A percentile compares a stretch with the other conserved stretches of the same genome.
These are phyloP conservation scores for Ostrea edulis DNA, from an alignment of 1,140 invertebrate species.

Conservation along the genomic window DNA sequence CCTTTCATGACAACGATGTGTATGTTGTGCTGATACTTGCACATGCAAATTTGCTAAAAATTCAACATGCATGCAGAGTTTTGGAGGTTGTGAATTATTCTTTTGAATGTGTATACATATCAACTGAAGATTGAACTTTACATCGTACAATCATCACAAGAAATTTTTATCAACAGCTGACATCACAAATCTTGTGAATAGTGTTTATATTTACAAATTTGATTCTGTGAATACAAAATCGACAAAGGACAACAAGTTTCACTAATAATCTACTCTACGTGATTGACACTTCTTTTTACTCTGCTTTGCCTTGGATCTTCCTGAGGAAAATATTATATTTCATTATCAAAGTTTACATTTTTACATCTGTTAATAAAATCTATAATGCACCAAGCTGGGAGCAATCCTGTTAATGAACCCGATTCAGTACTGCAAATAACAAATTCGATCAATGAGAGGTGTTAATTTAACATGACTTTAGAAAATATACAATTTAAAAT, in stretches of 20 bases:
- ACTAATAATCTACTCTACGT: slow-evolving; percentile 24
- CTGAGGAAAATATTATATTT: background rate
- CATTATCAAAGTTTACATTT: background rate
- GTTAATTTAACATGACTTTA: no score
- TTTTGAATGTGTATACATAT: no score
- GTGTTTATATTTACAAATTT: background rate
- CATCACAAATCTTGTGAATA: background rate
- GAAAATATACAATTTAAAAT: background rate
- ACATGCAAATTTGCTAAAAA: background rate
- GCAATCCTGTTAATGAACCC: no score
- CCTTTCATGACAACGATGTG: background rate
- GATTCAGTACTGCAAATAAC: no score
- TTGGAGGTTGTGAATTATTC: no score
- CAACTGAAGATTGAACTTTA: background rate
- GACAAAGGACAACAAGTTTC: background rate
- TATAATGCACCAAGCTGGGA: no score
- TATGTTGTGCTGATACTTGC: background rate
- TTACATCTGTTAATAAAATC: no score
- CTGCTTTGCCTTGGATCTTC: slow-evolving; percentile 2
- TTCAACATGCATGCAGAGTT: background rate
- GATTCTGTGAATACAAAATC: background rate
- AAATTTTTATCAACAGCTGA: background rate
- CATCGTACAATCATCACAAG: background rate
- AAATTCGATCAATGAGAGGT: no score
- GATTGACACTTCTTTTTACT: slow-evolving; percentile 30